Evolutionary conservation across 2,888 invertebrate genomes (phyloP).

Genomic region (Eristalis arbustorum): DNA sequence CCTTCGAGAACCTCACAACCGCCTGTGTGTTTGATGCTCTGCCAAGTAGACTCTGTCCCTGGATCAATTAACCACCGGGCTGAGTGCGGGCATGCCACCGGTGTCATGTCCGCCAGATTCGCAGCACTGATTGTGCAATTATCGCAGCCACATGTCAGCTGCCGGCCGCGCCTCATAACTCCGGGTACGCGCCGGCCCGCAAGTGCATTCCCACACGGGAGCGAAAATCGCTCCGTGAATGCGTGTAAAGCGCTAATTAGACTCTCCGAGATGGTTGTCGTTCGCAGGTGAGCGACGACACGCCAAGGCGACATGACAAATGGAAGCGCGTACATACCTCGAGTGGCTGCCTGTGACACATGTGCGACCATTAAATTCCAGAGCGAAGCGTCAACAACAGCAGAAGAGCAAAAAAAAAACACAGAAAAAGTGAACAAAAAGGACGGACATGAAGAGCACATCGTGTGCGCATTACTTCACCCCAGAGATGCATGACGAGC

Average conservation of each 20-base stretch:
- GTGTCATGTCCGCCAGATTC: background rate
- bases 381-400: background rate
- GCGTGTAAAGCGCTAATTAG: conserved; percentile 63
- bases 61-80: background rate
- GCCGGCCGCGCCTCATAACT: background rate
- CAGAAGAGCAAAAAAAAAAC: too few relatives aligned
- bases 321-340: conserved; percentile 5
- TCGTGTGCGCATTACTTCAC: conserved; percentile 36
- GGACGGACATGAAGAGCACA: background rate
- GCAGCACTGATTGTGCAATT: conserved; percentile 34
- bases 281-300: conserved; percentile 12
- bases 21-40: too few relatives aligned
- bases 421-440: too few relatives aligned
- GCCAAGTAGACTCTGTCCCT: background rate
- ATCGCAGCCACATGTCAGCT: conserved; percentile 13
- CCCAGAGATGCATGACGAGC: conserved; percentile 43
- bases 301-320: conserved; percentile 51
- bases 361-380: conserved; percentile 45
- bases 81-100: background rate
- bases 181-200: background rate
- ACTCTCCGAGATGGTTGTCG: conserved; percentile 33
- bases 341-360: conserved; percentile 8
- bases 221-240: conserved; percentile 30
- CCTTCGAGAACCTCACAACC: background rate
- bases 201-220: conserved; percentile 15